Percentiles rank a stretch among this genome's conserved stretches.
phyloP scores from a whole-genome alignment of 1,140 invertebrate genomes.

The Xylocopa sonorina region DNA sequence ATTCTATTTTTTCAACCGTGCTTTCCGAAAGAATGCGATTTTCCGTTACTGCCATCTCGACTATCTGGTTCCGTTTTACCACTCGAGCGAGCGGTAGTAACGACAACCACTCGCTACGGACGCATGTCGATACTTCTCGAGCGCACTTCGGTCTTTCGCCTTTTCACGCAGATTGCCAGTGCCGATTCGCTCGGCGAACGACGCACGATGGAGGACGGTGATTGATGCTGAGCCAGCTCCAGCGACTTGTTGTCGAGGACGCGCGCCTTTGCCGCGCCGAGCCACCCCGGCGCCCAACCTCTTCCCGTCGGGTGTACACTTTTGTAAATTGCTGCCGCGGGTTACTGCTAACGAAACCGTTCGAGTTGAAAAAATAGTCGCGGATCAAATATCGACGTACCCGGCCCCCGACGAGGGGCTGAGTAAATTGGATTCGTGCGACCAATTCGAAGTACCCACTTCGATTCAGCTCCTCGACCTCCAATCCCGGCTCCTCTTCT shows the following conservation, averaged over 20 bases:
- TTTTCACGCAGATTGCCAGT: constrained; percentile 33
- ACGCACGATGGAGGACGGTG: constrained; percentile 7
- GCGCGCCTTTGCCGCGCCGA: background rate
- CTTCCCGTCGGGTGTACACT: too few species aligned
- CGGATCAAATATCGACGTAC: background rate
- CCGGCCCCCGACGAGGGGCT: background rate
- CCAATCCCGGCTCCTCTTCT: background rate
- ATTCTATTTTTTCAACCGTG: too few species aligned
- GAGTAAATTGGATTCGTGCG: background rate
- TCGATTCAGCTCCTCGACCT: background rate
- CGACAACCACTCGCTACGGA: constrained; percentile 30
- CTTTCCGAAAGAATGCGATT: too few species aligned
- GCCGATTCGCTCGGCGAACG: background rate
- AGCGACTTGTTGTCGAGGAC: constrained; percentile 8
- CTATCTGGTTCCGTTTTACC: constrained; percentile 1
- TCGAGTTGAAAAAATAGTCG: background rate
- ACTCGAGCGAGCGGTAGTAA: background rate
- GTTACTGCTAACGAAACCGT: background rate
- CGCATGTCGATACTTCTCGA: constrained; percentile 51
- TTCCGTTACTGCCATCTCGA: too few species aligned
- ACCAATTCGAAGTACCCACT: background rate
- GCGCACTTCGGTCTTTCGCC: constrained; percentile 28
- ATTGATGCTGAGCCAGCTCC: constrained; percentile 28
- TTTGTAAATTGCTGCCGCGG: background rate
- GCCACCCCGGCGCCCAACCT: background rate